These are phyloP conservation scores for Whitmania pigra DNA, from an alignment of 1,140 invertebrate species.

Conservation along the genomic window DNA sequence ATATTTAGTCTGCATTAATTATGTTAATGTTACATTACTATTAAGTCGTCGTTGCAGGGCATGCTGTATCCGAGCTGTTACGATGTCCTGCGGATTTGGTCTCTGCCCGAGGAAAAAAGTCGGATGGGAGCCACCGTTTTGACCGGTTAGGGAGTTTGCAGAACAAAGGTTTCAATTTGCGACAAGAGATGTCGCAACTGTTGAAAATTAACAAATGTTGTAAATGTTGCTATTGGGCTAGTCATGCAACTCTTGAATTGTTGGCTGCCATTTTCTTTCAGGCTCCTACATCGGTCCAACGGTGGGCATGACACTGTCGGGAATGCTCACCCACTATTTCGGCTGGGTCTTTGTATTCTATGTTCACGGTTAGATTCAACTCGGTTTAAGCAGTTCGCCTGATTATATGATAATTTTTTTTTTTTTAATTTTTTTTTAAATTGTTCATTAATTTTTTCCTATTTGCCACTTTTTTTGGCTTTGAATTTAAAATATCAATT, in stretches of 20 bases:
- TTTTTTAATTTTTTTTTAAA: too few species aligned
- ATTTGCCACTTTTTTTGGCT: too few species aligned
- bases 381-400: not conserved
- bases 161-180: too few species aligned
- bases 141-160: conserved; percentile 20
- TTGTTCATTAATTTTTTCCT: too few species aligned
- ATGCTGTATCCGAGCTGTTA: conserved; percentile 24
- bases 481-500: too few species aligned
- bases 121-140: conserved; percentile 25
- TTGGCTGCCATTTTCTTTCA: conserved; percentile 19
- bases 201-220: too few species aligned
- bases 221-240: too few species aligned
- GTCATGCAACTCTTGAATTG: not conserved
- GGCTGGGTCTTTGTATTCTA: conserved; percentile 28
- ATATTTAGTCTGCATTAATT: too few species aligned
- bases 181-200: too few species aligned
- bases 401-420: not conserved
- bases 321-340: conserved; percentile 31
- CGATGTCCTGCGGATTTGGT: conserved; percentile 25
- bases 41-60: conserved; percentile 26
- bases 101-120: conserved; percentile 22
- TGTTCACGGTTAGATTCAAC: conserved; percentile 22
- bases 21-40: too few species aligned
- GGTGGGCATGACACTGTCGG: conserved; percentile 33
- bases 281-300: conserved; percentile 36